These are phyloP conservation scores for Ceriagrion tenellum DNA, from an alignment of 2,888 invertebrate genomes.

Conservation along the genomic window DNA sequence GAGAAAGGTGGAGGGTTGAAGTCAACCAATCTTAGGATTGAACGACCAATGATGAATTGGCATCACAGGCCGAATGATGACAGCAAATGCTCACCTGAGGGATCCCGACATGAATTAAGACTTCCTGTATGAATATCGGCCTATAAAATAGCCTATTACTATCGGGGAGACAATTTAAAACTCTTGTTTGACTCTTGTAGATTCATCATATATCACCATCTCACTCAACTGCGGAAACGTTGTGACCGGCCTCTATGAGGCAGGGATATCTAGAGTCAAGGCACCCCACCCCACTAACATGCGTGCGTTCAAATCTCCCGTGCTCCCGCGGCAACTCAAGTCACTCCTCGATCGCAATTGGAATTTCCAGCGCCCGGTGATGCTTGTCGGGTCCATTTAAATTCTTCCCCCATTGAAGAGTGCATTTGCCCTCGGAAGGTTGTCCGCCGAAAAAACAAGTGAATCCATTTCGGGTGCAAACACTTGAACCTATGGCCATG, in stretches of 20 bases:
- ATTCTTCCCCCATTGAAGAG: neutral
- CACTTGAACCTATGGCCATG: constrained; percentile 50
- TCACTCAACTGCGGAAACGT: neutral
- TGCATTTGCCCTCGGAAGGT: constrained; percentile 45
- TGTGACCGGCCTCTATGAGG: neutral
- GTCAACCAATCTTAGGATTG: too few species aligned
- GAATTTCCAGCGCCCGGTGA: neutral
- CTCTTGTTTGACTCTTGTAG: too few species aligned
- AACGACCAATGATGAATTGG: too few species aligned
- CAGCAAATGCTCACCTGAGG: too few species aligned
- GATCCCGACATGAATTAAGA: too few species aligned
- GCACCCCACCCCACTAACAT: neutral
- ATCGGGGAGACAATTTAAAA: too few species aligned
- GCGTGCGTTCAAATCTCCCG: constrained; percentile 4
- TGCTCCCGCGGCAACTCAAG: neutral
- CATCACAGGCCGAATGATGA: too few species aligned
- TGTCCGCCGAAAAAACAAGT: constrained; percentile 66
- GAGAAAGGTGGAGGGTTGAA: too few species aligned
- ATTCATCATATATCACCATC: neutral
- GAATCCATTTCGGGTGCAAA: constrained; percentile 66
- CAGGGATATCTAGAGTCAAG: neutral
- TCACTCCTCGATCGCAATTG: neutral
- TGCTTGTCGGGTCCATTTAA: constrained; percentile 26
- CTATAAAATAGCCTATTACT: too few species aligned
- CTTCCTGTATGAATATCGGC: too few species aligned